Base-by-base conservation (phyloP, 2,888 invertebrate species). In the Xestoiulus laeticollis region DNA sequence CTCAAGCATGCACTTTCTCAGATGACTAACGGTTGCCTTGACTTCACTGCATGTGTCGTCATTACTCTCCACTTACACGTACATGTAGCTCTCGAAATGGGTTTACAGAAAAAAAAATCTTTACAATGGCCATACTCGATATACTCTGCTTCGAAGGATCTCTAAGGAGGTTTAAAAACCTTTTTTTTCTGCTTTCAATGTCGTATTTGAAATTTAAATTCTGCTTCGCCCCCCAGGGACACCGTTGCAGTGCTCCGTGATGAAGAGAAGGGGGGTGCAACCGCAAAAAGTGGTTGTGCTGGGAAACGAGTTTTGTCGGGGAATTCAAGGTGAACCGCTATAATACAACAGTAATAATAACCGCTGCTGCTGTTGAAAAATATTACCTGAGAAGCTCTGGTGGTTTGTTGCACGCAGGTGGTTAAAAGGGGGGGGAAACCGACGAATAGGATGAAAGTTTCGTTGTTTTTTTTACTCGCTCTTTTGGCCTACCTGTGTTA, bases 251-350 rank as follows among this genome's bases (percentile, higher is more conserved):
- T 26, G 68, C 26, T 68, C 68, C 26, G 68, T 68, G 26, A 68
- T 68, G 68, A 8, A 82, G n/a, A 1, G n/a, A 1, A 1, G n/a
- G 1, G 82, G n/a, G n/a, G 32, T 82, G 82, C 30, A 48, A 48
- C 48, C 48, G 12, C 48, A 48, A 48, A 48, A 48, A 48, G 48
- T 48, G 48, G 48, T 48, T 48, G 48, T 48, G 10, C 14, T 16
- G 48, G n/a, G 32, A 82, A 82, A 82, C 82, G n/a, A 32, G 82
- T 82, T 82, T 82, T 82, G 26, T 48, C 48, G 48, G 53, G 32
- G 83, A 33, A 19, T 83, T 30, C 83, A 83, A 83, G 83, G 83
- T 83, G 83, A 83, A 38, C 83, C 53, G 53, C 53, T 59, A 59
- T 59, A 59, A 59, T 48, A 59, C 53, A 59, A 59, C 53, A 59